Evolutionary conservation across 2,113 vertebrate genomes (phyloP).

Genomic region (Arvicanthis niloticus): DNA sequence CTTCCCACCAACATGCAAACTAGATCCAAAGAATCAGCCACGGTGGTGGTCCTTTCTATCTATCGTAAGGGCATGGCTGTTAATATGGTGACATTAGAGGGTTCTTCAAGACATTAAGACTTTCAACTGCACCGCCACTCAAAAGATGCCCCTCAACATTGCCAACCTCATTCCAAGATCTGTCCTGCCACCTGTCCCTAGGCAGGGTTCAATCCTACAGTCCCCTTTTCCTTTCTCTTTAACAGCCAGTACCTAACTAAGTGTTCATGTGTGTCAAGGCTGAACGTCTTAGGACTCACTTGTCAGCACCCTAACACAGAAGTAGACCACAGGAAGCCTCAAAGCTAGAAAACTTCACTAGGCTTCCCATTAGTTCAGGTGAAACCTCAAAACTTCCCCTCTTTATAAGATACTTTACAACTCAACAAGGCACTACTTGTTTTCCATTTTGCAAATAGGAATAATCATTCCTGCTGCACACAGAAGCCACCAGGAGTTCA

Average conservation of each 20-base stretch:
- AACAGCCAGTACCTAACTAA: no score
- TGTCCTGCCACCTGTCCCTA: background rate
- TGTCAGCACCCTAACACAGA: background rate
- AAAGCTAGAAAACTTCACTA: background rate
- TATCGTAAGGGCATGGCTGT: background rate
- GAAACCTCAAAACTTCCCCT: background rate
- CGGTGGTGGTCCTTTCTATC: background rate
- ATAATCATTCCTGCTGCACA: background rate
- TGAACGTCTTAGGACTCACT: background rate
- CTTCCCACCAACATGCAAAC: background rate
- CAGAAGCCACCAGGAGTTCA: background rate
- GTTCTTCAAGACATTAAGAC: background rate
- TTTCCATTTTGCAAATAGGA: background rate
- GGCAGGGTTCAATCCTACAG: background rate
- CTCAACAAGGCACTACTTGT: background rate
- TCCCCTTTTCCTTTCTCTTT: background rate
- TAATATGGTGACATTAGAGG: background rate
- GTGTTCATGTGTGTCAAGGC: background rate
- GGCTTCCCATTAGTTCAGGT: fast-evolving
- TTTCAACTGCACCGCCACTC: background rate
- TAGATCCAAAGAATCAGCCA: background rate
- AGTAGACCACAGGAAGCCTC: background rate
- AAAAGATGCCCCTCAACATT: background rate
- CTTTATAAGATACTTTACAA: background rate
- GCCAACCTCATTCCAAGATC: background rate